Conservation (phyloP, 2,888 invertebrate genomes). For the Drosophila differens region DNA sequence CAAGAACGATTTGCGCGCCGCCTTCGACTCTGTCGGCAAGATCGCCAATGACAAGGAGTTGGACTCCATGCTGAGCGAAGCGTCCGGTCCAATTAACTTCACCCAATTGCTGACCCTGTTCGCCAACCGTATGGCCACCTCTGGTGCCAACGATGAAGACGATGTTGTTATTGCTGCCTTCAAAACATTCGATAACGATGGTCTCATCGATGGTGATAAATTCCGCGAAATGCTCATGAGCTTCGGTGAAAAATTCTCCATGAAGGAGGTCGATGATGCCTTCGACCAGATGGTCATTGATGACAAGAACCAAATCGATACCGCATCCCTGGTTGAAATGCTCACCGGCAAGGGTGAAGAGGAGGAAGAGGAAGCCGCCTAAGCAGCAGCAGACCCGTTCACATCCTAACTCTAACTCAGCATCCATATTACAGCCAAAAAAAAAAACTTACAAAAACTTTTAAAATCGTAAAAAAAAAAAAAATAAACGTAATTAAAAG, state of each 20-base stretch:
- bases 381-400: conserved; percentile 78
- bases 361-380: conserved; percentile 88
- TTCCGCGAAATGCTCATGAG: conserved; percentile 96
- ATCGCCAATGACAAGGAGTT: conserved; percentile 95
- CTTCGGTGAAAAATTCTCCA: conserved; percentile 96
- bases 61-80: conserved; percentile 94
- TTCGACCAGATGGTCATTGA: conserved; percentile 97
- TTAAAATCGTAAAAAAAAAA: conserved; percentile 77
- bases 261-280: conserved; percentile 95
- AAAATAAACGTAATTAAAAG: conserved; percentile 80
- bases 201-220: conserved; percentile 95
- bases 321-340: conserved; percentile 93
- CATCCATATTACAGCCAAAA: conserved; percentile 66
- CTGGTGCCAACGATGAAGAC: conserved; percentile 95
- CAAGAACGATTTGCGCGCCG: conserved; percentile 95
- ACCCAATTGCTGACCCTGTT: conserved; percentile 96
- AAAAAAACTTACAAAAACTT: conserved; percentile 57
- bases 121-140: conserved; percentile 96
- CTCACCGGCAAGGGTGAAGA: conserved; percentile 94
- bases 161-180: conserved; percentile 96
- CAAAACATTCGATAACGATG: conserved; percentile 95
- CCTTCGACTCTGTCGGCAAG: conserved; percentile 96
- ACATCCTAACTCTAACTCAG: conserved; percentile 78
- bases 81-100: conserved; percentile 97
- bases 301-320: conserved; percentile 95